phyloP scores from a whole-genome alignment of 2,888 invertebrate genomes.

The Cinara cedri region DNA sequence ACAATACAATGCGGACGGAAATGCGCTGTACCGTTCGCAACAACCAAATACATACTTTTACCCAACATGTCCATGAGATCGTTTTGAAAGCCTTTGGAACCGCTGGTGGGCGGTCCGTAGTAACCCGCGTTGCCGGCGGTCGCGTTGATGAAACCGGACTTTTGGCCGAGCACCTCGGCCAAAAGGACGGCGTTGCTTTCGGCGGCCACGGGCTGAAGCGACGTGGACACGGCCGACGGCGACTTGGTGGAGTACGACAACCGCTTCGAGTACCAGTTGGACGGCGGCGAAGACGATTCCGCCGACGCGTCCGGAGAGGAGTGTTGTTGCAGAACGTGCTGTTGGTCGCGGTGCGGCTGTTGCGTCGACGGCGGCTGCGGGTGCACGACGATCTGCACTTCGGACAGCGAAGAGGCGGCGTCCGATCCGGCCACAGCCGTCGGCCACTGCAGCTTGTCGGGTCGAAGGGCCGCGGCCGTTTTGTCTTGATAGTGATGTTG shows the following conservation, averaged over 20 bases:
- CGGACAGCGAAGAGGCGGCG: slow-evolving; percentile 42
- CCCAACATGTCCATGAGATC: slow-evolving; percentile 84
- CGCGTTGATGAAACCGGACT: slow-evolving; percentile 47
- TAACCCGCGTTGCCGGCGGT: slow-evolving; percentile 8
- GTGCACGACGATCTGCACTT: slow-evolving; percentile 38
- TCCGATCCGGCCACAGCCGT: neutral
- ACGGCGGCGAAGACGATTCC: slow-evolving; percentile 63
- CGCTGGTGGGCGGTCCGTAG: slow-evolving; percentile 57
- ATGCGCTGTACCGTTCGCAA: too few relatives aligned
- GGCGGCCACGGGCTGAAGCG: neutral
- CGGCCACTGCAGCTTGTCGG: neutral
- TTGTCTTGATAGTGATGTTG: too few relatives aligned
- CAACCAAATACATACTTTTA: slow-evolving; percentile 81
- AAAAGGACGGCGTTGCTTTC: slow-evolving; percentile 12
- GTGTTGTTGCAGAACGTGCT: neutral
- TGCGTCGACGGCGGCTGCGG: slow-evolving; percentile 15
- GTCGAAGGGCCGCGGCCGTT: neutral
- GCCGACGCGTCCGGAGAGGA: neutral
- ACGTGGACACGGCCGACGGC: slow-evolving; percentile 15
- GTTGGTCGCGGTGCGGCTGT: neutral
- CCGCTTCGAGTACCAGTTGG: slow-evolving; percentile 45
- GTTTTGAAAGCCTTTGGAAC: slow-evolving; percentile 67
- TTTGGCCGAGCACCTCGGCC: slow-evolving; percentile 47
- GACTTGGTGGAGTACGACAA: slow-evolving; percentile 46
- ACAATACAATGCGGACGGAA: too few relatives aligned